Evolutionary conservation across 23 tunicate genomes (phyloP).

Genomic region (Halocynthia aurantium): DNA sequence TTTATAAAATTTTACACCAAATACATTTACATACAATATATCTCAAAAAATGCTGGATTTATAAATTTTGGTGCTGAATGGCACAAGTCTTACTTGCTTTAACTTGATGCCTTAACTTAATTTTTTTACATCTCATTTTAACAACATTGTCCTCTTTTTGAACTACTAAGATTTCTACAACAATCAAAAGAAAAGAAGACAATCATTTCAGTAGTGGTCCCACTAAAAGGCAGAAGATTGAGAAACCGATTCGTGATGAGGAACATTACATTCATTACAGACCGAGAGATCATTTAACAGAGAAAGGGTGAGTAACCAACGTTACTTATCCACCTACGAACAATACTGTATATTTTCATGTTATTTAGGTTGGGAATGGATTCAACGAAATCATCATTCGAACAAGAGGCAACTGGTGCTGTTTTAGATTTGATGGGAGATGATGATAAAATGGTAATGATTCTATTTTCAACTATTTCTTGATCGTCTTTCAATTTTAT

Average conservation of each 20-base stretch:
- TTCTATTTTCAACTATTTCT: background rate
- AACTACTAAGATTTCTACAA: background rate
- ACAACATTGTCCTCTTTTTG: background rate
- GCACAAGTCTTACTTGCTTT: no score
- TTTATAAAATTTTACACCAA: no score
- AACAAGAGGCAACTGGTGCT: conserved; percentile 58
- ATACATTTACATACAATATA: no score
- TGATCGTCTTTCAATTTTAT: background rate
- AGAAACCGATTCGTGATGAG: conserved; percentile 37
- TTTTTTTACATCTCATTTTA: no score
- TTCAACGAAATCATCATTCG: conserved; percentile 33
- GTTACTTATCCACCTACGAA: background rate
- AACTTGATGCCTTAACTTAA: no score
- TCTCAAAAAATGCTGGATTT: no score
- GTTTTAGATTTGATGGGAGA: conserved; percentile 80
- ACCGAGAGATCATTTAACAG: conserved; percentile 79
- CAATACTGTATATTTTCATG: background rate
- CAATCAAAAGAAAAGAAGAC: background rate
- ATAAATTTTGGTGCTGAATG: no score
- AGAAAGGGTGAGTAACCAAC: conserved; percentile 46
- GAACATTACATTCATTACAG: conserved; percentile 56
- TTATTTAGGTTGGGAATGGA: conserved; percentile 41
- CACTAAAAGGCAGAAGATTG: background rate
- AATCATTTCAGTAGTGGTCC: background rate
- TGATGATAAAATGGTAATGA: conserved; percentile 55